A percentile compares a stretch with the other conserved stretches of the same genome.
phyloP scores from a whole-genome alignment of 1,140 invertebrate species.

The Calephelis virginiensis region DNA sequence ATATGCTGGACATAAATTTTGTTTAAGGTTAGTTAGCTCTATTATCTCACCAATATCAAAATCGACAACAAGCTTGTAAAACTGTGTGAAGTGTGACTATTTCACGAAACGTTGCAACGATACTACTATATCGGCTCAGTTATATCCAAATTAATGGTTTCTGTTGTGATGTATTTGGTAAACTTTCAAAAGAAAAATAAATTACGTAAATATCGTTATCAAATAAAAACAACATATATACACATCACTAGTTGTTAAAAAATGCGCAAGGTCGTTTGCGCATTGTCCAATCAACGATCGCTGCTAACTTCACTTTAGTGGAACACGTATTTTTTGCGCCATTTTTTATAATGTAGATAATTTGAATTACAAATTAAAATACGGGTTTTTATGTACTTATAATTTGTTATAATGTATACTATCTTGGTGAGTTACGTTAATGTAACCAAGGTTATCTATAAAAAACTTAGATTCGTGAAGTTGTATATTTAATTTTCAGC shows the following conservation, averaged over 20 bases:
- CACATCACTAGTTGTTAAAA: conserved; percentile 46
- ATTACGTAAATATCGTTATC: no score
- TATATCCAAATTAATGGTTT: no score
- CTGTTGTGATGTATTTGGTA: no score
- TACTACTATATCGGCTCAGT: no score
- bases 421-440: not conserved
- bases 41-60: no score
- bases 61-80: no score
- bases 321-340: conserved; percentile 37
- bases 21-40: no score
- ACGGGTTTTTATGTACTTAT: conserved; percentile 1
- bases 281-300: conserved; percentile 42
- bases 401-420: conserved; percentile 1
- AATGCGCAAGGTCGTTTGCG: conserved; percentile 56
- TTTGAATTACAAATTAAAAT: conserved; percentile 25
- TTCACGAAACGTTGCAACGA: no score
- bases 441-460: not conserved
- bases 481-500: not conserved
- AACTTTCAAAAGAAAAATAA: no score
- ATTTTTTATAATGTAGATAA: conserved; percentile 28
- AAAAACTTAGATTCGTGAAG: not conserved
- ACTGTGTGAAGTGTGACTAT: no score
- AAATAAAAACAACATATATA: not conserved
- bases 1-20: no score
- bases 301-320: conserved; percentile 38